A percentile compares a stretch with the other conserved stretches of the same genome.
phyloP scores from a whole-genome alignment of 1,140 invertebrate genomes.

The Limonius californicus region DNA sequence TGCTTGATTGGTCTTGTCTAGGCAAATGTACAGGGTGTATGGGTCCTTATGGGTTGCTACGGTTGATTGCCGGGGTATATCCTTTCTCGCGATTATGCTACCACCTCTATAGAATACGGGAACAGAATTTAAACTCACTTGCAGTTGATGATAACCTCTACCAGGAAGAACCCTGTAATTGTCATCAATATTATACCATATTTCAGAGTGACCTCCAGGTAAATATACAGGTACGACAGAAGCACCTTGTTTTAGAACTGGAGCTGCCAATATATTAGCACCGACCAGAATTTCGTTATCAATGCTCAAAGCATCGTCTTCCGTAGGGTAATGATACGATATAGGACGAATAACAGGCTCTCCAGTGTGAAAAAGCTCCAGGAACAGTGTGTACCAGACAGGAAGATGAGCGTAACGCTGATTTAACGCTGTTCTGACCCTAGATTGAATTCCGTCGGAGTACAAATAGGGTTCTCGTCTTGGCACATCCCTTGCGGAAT shows the following conservation, averaged over 20 bases:
- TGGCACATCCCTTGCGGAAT: slow-evolving; percentile 79
- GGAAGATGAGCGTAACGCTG: no score
- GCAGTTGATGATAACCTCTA: slow-evolving; percentile 55
- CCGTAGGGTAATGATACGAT: slow-evolving; percentile 83
- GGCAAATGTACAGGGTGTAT: slow-evolving; percentile 12
- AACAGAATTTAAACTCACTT: slow-evolving; percentile 50
- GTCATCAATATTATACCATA: slow-evolving; percentile 91
- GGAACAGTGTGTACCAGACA: slow-evolving; percentile 85
- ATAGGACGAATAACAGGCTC: no score
- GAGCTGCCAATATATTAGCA: slow-evolving; percentile 55
- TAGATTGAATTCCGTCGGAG: slow-evolving; percentile 65
- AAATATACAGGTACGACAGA: slow-evolving; percentile 81
- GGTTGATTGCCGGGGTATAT: not conserved
- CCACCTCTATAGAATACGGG: slow-evolving; percentile 20
- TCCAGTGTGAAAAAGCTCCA: no score
- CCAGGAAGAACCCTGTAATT: slow-evolving; percentile 57
- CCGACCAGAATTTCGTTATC: slow-evolving; percentile 82
- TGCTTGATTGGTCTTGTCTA: slow-evolving; percentile 58
- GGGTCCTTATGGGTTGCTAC: slow-evolving; percentile 13
- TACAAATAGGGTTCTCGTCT: slow-evolving; percentile 94
- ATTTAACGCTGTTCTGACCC: slow-evolving; percentile 74
- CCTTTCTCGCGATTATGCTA: slow-evolving; percentile 17
- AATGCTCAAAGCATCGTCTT: slow-evolving; percentile 70
- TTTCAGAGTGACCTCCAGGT: slow-evolving; percentile 63
- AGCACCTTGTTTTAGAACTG: slow-evolving; percentile 74